phyloP scores from a whole-genome alignment of 2,113 vertebrate genomes.

The Nestor notabilis region DNA sequence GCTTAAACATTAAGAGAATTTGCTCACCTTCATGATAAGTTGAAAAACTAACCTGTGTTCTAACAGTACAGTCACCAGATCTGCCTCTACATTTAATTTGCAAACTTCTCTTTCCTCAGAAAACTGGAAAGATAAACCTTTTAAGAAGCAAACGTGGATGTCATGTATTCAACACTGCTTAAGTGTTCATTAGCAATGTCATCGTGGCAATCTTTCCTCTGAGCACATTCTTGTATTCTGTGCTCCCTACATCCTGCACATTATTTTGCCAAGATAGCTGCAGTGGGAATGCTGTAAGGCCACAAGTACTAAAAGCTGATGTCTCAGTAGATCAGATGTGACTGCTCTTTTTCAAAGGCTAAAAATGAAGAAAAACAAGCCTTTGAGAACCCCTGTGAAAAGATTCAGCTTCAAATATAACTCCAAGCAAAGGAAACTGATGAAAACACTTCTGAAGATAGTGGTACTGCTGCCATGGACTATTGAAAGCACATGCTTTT shows the following conservation, averaged over 20 bases:
- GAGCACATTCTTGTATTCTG: background rate
- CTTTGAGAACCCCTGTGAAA: background rate
- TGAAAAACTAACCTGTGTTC: background rate
- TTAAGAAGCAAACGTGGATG: background rate
- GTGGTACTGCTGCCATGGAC: fast-evolving
- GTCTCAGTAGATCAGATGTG: background rate
- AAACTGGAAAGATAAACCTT: background rate
- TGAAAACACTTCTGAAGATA: background rate
- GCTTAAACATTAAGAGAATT: background rate
- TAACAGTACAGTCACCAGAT: background rate
- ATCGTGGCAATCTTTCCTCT: background rate
- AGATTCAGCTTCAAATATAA: background rate
- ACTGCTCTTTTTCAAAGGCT: background rate
- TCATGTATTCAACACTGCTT: fast-evolving
- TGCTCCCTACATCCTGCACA: background rate
- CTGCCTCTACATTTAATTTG: background rate
- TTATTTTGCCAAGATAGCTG: background rate
- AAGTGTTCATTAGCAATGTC: fast-evolving
- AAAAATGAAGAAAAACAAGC: background rate
- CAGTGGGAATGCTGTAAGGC: background rate
- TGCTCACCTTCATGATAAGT: background rate
- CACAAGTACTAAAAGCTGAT: fast-evolving
- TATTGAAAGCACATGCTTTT: background rate
- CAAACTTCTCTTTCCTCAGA: background rate
- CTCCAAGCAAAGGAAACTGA: background rate